Evolutionary conservation across 2,797 vertebrate genomes (phyloP), one percentile per base, ranked within the genome.

Genomic region (Scomberomorus guttatus): DNA sequence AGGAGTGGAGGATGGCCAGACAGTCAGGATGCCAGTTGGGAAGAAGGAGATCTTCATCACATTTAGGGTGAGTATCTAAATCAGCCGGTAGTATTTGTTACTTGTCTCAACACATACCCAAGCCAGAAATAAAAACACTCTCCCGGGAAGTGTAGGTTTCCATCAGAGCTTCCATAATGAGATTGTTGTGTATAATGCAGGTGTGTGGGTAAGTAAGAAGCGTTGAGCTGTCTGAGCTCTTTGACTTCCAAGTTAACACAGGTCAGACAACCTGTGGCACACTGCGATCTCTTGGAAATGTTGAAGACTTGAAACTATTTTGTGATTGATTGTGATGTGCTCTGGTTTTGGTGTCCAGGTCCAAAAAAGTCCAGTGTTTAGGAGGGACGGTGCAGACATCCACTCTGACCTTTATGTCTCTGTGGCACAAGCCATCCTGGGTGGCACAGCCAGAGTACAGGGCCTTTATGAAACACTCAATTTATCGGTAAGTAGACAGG

Each of bases 1-100:
- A 99, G 98, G 98, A 13, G 96, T 99, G 65, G 98, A 99, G 89
- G 96, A 99, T 1, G 98, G 98, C 37, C 98, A 99, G 93, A 98
- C 97, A 0, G 97, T 99, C 73, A 95, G 98, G 84, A 99, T 99
- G 98, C 97, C 97, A 4, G 96, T 99, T 52, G 98, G 97, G 54
- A 99, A 96, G 91, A 98, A 96, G 77, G 98, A 99, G 88, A 96
- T 99, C 88, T 99, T 99, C 88, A 96, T 99, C 80, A 99, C 97
- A 0, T 99, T 99, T 90, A 94, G 94, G 95, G 98, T 99, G 87
- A 32, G 96, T 95, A 15, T 64, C n/a, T 42, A 2, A 17, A 6
- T 54, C 13, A 57, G 0, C 32, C 64, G 20, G 20, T 22, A 25
- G 2, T n/a, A 17, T 66, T 17, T 51, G 13, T 8, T 9, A 27